A percentile compares a stretch with the other conserved stretches of the same genome.
Conservation (phyloP, 1,140 invertebrate species). For the Orius insidiosus region DNA sequence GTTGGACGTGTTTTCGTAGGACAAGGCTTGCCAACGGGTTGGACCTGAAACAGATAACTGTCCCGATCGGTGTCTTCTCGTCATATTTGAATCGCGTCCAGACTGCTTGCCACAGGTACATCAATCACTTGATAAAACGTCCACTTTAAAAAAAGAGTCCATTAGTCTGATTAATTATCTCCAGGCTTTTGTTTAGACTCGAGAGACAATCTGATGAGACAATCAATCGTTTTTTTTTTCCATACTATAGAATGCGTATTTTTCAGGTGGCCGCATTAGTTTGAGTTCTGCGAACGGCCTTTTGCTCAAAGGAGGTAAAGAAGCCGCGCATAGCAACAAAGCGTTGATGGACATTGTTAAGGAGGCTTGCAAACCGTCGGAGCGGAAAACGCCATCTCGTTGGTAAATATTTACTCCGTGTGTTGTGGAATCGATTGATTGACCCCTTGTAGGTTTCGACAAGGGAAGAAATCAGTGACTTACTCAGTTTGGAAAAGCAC, state of each 20-base stretch:
- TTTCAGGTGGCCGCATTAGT: conserved; percentile 73
- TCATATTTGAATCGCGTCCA: conserved; percentile 97
- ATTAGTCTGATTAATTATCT: background rate
- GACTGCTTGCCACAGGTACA: conserved; percentile 84
- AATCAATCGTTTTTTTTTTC: background rate
- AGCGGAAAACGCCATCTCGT: conserved; percentile 66
- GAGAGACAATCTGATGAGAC: background rate
- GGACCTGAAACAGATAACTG: conserved; percentile 79
- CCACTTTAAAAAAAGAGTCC: background rate
- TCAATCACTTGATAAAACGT: conserved; percentile 1
- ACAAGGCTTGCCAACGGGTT: conserved; percentile 73
- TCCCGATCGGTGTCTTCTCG: conserved; percentile 95
- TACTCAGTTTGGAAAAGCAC: conserved; percentile 78
- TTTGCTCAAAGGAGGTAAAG: conserved; percentile 90
- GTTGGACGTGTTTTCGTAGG: conserved; percentile 54
- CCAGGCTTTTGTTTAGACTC: background rate
- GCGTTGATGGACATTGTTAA: conserved; percentile 86
- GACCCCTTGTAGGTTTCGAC: conserved; percentile 47
- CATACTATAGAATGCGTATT: background rate
- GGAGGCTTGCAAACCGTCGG: conserved; percentile 68
- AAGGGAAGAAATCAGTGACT: conserved; percentile 85
- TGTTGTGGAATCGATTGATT: background rate
- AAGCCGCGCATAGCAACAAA: conserved; percentile 83
- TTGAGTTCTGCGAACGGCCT: conserved; percentile 94
- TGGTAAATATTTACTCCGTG: conserved; percentile 36